A percentile compares a stretch with the other conserved stretches of the same genome.
Conservation (phyloP, 2,797 vertebrate species). For the Propithecus deckenii region DNA sequence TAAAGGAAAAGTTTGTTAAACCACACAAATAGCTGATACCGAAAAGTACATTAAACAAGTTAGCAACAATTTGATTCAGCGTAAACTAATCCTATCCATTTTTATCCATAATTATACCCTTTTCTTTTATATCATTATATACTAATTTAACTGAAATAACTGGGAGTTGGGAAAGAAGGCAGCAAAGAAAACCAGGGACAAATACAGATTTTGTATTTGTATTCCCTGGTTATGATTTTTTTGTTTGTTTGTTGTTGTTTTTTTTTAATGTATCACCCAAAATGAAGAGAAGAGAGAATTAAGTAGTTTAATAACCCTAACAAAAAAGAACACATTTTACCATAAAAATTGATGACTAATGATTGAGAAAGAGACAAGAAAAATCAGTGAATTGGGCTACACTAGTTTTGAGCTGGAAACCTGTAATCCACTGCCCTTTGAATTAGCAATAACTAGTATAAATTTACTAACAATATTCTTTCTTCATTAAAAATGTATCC, state of each 20-base stretch:
- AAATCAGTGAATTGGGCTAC: background rate
- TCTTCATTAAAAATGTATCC: conserved; percentile 16
- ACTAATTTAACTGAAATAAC: background rate
- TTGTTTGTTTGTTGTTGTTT: background rate
- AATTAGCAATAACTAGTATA: conserved; percentile 10
- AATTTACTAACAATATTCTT: conserved; percentile 2
- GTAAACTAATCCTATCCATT: background rate
- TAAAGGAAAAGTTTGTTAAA: background rate
- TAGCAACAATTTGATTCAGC: background rate
- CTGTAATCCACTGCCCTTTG: background rate
- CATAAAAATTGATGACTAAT: background rate
- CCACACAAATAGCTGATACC: background rate
- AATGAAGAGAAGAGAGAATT: background rate
- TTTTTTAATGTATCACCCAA: background rate
- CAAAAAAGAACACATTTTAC: background rate
- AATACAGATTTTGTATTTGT: background rate
- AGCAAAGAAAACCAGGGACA: background rate
- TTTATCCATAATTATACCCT: background rate
- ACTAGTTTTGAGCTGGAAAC: background rate
- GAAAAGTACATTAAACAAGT: background rate
- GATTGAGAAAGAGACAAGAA: background rate
- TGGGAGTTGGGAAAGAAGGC: background rate
- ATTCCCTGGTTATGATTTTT: background rate
- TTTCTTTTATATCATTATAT: background rate
- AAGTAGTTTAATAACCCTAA: background rate